Base-by-base conservation (phyloP, 2,888 invertebrate species). In the Epistrophe grossulariae region DNA sequence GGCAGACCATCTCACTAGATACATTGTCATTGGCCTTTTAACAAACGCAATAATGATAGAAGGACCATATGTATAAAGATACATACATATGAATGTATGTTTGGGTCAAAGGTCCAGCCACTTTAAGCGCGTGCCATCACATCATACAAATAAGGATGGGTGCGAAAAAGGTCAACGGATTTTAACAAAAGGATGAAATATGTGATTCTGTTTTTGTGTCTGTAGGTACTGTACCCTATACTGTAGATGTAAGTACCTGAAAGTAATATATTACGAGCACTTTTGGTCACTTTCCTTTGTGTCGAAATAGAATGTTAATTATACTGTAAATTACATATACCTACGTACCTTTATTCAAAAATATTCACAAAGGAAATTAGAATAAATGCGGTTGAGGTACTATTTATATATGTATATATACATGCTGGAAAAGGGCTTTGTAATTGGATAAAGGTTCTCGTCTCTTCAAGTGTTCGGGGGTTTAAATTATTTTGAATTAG, bases 211-310 rank as follows among this genome's bases (percentile, higher is more conserved):
- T 45, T 19, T 57, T 38, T 28, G 48, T 64, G 13, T 70, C 38
- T 24, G 45, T 28, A 52, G 6, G 0, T 31, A 9, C 5, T 24
- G 24, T 24, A 24, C 24, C 24, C 3, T 24, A 24, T 24, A 24
- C 24, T 24, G 2, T 24, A 28, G 60, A 35, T 19, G 50, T 19
- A 28, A 13, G 48, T 59, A 57, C 43, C 35, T 62, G 13, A 50
- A 31, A 9, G 38, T 70, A 73, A 66, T 60, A 48, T 62, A 55
- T 68, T 68, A 68, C 68, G 50, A 52, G 38, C 73, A 62, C 72
- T 84, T 74, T 79, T 74, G 84, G 84, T 84, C 62, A 79, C 64
- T 70, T 74, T 74, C 50, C 70, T 78, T 73, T 79, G 73, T 79
- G 79, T 62, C 48, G 35, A 66, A 66, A 66, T 48, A 35, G 66